A percentile compares a stretch with the other conserved stretches of the same genome.
These are phyloP conservation scores for Leptodactylus fuscus DNA, from an alignment of 2,113 vertebrate genomes.

Conservation along the genomic window DNA sequence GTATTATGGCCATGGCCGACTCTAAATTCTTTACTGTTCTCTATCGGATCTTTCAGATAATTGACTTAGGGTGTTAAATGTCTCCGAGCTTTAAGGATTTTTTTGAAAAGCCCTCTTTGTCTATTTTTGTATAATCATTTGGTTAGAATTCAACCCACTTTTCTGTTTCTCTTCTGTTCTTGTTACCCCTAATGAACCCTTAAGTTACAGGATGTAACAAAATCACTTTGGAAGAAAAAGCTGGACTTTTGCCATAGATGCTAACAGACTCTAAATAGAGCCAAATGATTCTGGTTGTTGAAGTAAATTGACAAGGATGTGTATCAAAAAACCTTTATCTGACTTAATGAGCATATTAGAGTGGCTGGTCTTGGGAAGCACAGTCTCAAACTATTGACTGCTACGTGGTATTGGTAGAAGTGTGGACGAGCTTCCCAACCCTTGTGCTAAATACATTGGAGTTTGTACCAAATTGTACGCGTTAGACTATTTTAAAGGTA, in stretches of 20 bases:
- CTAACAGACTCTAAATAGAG: constrained; percentile 40
- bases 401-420: not conserved
- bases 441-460: not conserved
- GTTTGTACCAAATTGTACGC: too few species aligned
- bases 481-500: too few species aligned
- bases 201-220: constrained; percentile 54
- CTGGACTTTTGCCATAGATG: constrained; percentile 43
- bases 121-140: constrained; percentile 50
- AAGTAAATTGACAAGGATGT: constrained; percentile 43
- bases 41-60: constrained; percentile 37
- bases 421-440: not conserved
- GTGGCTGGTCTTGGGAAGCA: not conserved
- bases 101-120: constrained; percentile 46
- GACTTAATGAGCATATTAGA: constrained; percentile 33
- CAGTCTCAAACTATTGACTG: not conserved
- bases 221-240: constrained; percentile 43
- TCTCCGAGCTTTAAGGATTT: constrained; percentile 40
- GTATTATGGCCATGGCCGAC: constrained; percentile 28
- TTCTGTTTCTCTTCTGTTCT: constrained; percentile 53
- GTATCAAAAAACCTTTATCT: constrained; percentile 44
- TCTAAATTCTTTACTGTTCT: constrained; percentile 35
- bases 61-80: constrained; percentile 44
- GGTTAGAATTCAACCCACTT: constrained; percentile 53
- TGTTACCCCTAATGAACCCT: constrained; percentile 52
- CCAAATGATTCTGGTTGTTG: constrained; percentile 17